Percentiles rank a stretch among this genome's conserved stretches.
Conservation (phyloP, 2,888 invertebrate species). For the Oxyteleia sp. region DNA sequence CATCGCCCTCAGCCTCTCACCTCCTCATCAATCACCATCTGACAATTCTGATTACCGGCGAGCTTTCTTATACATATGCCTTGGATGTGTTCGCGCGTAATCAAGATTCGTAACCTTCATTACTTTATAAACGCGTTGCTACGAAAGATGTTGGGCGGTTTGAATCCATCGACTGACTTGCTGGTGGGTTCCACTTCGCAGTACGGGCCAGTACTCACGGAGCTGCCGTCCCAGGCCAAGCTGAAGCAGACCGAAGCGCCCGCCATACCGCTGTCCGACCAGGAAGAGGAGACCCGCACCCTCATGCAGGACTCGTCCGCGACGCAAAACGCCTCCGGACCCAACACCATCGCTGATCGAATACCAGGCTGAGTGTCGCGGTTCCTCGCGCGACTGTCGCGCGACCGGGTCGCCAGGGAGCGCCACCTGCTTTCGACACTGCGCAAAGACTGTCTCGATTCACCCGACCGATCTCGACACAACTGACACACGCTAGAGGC, state of each 20-base stretch:
- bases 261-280: constrained; percentile 84
- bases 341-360: constrained; percentile 80
- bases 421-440: constrained; percentile 49
- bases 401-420: constrained; percentile 33
- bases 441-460: constrained; percentile 66
- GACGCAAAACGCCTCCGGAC: constrained; percentile 75
- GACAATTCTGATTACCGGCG: constrained; percentile 58
- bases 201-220: constrained; percentile 87
- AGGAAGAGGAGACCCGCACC: constrained; percentile 86
- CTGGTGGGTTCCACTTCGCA: constrained; percentile 88
- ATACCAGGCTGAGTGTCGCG: constrained; percentile 82
- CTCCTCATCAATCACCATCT: not conserved
- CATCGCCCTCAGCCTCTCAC: too few relatives aligned
- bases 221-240: constrained; percentile 85
- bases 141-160: constrained; percentile 88
- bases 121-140: constrained; percentile 85
- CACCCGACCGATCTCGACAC: constrained; percentile 61
- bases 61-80: constrained; percentile 37
- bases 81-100: constrained; percentile 41
- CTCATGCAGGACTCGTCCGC: constrained; percentile 84
- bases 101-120: constrained; percentile 79
- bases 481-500: constrained; percentile 31
- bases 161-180: constrained; percentile 88
- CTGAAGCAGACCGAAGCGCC: constrained; percentile 81
- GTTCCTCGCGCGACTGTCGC: constrained; percentile 35